phyloP scores from a whole-genome alignment of 2,797 vertebrate genomes.

The Cossypha dichroa region DNA sequence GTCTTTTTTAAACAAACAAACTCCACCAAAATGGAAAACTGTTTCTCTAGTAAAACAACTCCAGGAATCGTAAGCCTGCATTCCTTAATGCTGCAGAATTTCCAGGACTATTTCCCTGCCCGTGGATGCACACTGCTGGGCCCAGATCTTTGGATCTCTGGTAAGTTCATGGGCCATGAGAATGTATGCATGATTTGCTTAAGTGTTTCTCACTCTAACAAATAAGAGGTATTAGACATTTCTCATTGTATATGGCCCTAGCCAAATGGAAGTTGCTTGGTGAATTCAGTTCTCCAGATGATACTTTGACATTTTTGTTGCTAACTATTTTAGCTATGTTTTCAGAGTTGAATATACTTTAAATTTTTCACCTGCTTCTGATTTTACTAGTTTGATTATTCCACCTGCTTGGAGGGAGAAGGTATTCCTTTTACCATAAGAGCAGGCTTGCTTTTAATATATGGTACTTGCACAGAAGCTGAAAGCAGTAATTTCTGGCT shows the following conservation, averaged over 20 bases:
- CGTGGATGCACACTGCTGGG: fast-evolving
- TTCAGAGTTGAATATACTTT: neutral
- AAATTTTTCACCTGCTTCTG: neutral
- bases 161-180: neutral
- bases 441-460: neutral
- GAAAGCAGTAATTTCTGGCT: neutral
- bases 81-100: neutral
- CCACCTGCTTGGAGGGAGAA: neutral
- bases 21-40: neutral
- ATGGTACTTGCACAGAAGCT: neutral
- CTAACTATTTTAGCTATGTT: neutral
- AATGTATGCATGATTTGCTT: neutral
- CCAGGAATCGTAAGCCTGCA: neutral
- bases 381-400: neutral
- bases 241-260: neutral
- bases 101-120: neutral
- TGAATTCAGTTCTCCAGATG: neutral
- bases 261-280: neutral
- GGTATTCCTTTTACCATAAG: neutral
- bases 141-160: neutral
- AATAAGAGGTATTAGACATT: neutral
- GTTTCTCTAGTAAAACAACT: neutral
- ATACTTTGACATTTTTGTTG: neutral
- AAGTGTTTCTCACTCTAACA: neutral
- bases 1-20: neutral